Conservation (phyloP, 1,140 invertebrate genomes). For the Telenomus remus region DNA sequence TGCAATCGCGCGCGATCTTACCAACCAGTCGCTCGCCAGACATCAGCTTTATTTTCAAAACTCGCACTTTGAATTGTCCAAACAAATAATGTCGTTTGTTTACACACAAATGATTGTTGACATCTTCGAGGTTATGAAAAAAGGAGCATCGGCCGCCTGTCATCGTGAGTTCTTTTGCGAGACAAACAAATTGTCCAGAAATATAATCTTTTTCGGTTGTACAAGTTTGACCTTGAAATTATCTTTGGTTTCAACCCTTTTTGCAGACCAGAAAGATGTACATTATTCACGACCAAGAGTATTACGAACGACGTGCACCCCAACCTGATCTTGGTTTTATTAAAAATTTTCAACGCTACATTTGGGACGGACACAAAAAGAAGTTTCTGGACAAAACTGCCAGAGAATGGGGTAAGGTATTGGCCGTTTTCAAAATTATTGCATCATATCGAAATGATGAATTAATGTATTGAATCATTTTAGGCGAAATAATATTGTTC, state of each 20-base stretch:
- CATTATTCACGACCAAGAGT: constrained; percentile 65
- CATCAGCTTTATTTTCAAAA: too few relatives aligned
- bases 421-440: not conserved
- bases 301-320: constrained; percentile 66
- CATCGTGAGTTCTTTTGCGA: too few relatives aligned
- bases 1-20: too few relatives aligned
- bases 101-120: too few relatives aligned
- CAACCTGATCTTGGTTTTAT: constrained; percentile 60
- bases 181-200: too few relatives aligned
- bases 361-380: constrained; percentile 81
- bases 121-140: too few relatives aligned
- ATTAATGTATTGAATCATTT: not conserved
- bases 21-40: too few relatives aligned
- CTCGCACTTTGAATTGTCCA: too few relatives aligned
- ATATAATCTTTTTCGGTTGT: not conserved
- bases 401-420: constrained; percentile 82
- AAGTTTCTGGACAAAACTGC: constrained; percentile 82
- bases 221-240: not conserved
- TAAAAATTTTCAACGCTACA: constrained; percentile 63
- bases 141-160: too few relatives aligned
- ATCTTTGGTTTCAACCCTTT: not conserved
- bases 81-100: too few relatives aligned
- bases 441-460: not conserved
- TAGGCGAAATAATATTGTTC: constrained; percentile 86
- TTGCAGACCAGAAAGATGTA: constrained; percentile 47